A percentile compares a stretch with the other conserved stretches of the same genome.
These are phyloP conservation scores for Clusia tigrina DNA, from an alignment of 2,888 invertebrate species.

Conservation along the genomic window DNA sequence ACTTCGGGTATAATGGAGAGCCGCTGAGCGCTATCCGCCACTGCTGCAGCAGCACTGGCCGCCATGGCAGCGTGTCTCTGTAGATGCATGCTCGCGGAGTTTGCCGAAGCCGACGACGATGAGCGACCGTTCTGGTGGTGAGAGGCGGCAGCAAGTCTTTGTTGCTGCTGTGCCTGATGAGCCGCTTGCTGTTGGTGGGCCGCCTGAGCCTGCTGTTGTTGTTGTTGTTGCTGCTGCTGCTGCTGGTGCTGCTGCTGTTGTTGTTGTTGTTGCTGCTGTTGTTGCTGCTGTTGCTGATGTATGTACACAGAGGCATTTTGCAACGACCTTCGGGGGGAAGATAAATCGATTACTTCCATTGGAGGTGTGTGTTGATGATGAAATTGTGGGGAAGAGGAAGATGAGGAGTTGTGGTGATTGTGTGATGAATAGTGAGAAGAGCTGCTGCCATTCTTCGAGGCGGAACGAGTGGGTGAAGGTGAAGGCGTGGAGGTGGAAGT, in stretches of 20 bases:
- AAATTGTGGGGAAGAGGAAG: slow-evolving; percentile 38
- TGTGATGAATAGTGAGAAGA: slow-evolving; percentile 34
- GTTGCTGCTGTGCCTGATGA: slow-evolving; percentile 51
- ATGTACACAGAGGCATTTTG: slow-evolving; percentile 55
- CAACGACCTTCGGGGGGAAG: slow-evolving; percentile 66
- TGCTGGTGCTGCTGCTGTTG: slow-evolving; percentile 52
- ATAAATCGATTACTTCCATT: slow-evolving; percentile 67
- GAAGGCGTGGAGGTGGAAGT: slow-evolving; percentile 37
- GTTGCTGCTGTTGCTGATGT: slow-evolving; percentile 51
- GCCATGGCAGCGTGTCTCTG: slow-evolving; percentile 63
- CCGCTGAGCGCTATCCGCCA: slow-evolving; percentile 50
- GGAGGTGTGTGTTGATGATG: slow-evolving; percentile 51
- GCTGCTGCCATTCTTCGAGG: background rate
- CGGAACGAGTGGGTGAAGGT: slow-evolving; percentile 43
- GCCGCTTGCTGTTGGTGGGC: slow-evolving; percentile 46
- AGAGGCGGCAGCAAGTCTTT: slow-evolving; percentile 44
- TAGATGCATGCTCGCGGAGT: slow-evolving; percentile 65
- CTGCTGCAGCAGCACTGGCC: slow-evolving; percentile 47
- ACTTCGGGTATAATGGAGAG: slow-evolving; percentile 77
- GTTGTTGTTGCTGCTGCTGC: slow-evolving; percentile 35
- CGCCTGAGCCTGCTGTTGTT: slow-evolving; percentile 40
- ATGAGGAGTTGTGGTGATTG: slow-evolving; percentile 37
- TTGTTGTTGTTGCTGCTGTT: slow-evolving; percentile 47
- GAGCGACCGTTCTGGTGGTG: slow-evolving; percentile 49
- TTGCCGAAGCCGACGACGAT: slow-evolving; percentile 35